Evolutionary conservation across 2,113 vertebrate species (phyloP).

Genomic region (Genyomyrus donnyi): DNA sequence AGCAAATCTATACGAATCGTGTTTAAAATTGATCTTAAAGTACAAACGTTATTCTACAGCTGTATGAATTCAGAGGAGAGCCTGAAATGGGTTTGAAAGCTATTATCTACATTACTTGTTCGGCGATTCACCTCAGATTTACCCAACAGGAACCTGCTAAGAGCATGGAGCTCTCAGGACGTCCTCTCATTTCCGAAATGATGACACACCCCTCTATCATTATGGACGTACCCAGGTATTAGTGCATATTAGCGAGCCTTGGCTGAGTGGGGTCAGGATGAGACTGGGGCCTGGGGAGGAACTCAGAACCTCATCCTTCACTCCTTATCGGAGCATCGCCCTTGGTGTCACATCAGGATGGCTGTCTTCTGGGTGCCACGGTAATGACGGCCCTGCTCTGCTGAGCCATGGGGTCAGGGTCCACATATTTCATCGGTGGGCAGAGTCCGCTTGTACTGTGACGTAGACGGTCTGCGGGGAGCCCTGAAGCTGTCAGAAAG

Average conservation of each 20-base stretch:
- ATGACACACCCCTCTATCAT: neutral
- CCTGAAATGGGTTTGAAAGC: neutral
- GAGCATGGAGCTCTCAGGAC: neutral
- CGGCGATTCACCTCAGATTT: neutral
- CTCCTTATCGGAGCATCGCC: conserved; percentile 41
- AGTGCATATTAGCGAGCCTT: neutral
- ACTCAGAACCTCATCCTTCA: conserved; percentile 35
- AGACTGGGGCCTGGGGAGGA: neutral
- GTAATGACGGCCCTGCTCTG: conserved; percentile 34
- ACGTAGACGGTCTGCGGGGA: neutral
- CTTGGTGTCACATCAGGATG: conserved; percentile 36
- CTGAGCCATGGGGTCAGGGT: neutral
- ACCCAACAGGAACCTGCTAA: neutral
- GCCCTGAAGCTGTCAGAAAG: neutral
- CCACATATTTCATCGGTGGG: neutral
- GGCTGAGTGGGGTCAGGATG: neutral
- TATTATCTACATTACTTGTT: neutral
- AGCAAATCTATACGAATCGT: neutral
- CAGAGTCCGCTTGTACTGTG: neutral
- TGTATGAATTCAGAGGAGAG: neutral
- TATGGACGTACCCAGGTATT: neutral
- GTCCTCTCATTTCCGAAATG: neutral
- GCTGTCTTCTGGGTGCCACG: conserved; percentile 42
- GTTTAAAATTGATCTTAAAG: neutral
- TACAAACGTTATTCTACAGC: neutral